Base-by-base conservation (phyloP, 2,113 vertebrate species). In the Furnarius figulus region DNA sequence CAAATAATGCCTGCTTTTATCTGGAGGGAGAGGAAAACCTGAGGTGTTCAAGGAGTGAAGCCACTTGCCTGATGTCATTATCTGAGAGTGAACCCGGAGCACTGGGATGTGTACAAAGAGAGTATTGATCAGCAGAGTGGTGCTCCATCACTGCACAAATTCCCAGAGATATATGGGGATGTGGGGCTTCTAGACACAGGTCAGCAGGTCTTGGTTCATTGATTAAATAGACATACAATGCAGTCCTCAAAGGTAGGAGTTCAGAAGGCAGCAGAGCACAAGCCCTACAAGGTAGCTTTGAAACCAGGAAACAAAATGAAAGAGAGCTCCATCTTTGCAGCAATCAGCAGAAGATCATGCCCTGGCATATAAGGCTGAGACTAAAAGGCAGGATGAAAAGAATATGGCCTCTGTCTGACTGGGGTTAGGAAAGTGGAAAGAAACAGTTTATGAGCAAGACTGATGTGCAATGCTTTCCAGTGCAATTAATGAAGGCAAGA, bases 321-420 rank as follows among this genome's bases (percentile, higher is more conserved):
- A 87, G 61, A 82, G 40, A 70, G 39, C 30, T 70, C 35, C 33
- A 56, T 37, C 40, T n/a, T 78, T 82, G 61, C 25, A 83, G 72
- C 37, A 89, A 27, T 21, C 61, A 89, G 67, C n/a, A 55, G 33
- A 59, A 74, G 33, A 77, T 78, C 31, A 33, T 35, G 49, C 28
- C 39, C 39, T 46, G 24, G 55, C 22, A 47, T 35, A 85, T 11
- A 61, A 72, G 19, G 56, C 77, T 56, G 44, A 78, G 39, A 67
- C 35, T 30, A 94, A 89, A 89, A 89, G 30, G 24, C 16, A 52
- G 21, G 33, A 47, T 78, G 78, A 87, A 10, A 70, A 91, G 49
- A 82, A 37, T 14, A 28, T 0, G 24, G 9, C 3, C 14, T 21
- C 11, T 59, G 30, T 30, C 52, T 68, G 44, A 37, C 1, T 1